These are phyloP conservation scores for Lates japonicus DNA, from an alignment of 2,797 vertebrate genomes.

Conservation along the genomic window DNA sequence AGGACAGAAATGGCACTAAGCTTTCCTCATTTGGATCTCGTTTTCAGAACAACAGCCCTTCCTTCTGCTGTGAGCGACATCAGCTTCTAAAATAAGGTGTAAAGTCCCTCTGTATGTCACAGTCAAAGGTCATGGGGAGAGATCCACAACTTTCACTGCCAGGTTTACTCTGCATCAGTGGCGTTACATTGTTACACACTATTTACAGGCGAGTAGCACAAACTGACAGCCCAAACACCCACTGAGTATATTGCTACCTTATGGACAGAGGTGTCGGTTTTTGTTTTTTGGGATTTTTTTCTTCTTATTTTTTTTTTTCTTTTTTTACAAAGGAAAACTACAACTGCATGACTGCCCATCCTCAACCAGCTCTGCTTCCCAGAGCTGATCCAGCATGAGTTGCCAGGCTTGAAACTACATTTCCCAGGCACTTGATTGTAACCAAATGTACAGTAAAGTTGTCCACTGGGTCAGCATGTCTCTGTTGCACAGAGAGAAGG, in stretches of 20 bases:
- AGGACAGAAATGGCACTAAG: constrained; percentile 75
- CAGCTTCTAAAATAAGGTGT: constrained; percentile 75
- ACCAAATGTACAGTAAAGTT: constrained; percentile 76
- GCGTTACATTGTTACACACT: constrained; percentile 54
- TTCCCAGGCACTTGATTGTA: constrained; percentile 88
- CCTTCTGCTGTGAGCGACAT: constrained; percentile 58
- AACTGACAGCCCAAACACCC: constrained; percentile 54
- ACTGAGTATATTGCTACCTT: constrained; percentile 76
- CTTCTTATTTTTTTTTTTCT: constrained; percentile 14
- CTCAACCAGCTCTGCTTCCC: constrained; percentile 26
- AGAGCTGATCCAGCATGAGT: constrained; percentile 45
- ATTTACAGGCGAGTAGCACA: constrained; percentile 64
- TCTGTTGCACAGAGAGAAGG: constrained; percentile 75
- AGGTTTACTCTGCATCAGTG: constrained; percentile 53
- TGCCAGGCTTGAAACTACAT: constrained; percentile 72
- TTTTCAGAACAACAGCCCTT: constrained; percentile 60
- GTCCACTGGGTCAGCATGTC: constrained; percentile 74
- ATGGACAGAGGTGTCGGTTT: constrained; percentile 71
- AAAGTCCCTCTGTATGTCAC: constrained; percentile 80
- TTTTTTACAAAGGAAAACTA: constrained; percentile 57
- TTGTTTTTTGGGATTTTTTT: constrained; percentile 11
- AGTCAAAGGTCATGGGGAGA: constrained; percentile 86
- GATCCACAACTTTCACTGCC: constrained; percentile 70
- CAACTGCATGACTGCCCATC: constrained; percentile 29
- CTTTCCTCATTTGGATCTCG: constrained; percentile 60